Evolutionary conservation across 2,113 vertebrate species (phyloP).

Genomic region (Dicentrarchus labrax): DNA sequence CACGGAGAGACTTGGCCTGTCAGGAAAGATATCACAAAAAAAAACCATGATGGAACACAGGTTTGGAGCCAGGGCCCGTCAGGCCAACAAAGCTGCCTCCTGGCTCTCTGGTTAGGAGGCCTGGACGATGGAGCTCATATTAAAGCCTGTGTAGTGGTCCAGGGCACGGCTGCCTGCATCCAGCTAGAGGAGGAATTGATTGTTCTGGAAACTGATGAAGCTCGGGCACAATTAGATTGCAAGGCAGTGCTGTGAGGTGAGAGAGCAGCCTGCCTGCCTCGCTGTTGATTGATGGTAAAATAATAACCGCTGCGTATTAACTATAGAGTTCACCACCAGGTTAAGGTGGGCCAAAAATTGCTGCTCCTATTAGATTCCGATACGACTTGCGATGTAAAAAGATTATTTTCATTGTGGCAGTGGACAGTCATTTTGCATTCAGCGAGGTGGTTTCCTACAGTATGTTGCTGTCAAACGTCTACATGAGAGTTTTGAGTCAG

Average conservation of each 20-base stretch:
- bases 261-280: constrained; percentile 85
- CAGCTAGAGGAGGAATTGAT: constrained; percentile 91
- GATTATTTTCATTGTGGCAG: constrained; percentile 65
- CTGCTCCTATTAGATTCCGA: constrained; percentile 93
- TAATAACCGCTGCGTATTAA: constrained; percentile 98
- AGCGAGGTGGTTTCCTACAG: constrained; percentile 47
- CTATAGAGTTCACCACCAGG: constrained; percentile 95
- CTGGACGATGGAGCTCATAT: constrained; percentile 92
- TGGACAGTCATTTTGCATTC: constrained; percentile 58
- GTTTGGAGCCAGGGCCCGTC: constrained; percentile 75
- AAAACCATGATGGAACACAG: constrained; percentile 92
- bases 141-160: constrained; percentile 89
- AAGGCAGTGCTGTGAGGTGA: constrained; percentile 93
- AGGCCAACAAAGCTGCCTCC: constrained; percentile 84
- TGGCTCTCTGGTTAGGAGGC: constrained; percentile 87
- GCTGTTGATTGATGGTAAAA: constrained; percentile 98
- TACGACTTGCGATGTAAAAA: constrained; percentile 84
- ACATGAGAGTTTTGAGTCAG: constrained; percentile 25
- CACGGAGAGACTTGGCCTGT: constrained; percentile 79
- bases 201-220: constrained; percentile 96
- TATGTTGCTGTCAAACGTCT: constrained; percentile 52
- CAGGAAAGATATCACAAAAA: constrained; percentile 87
- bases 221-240: constrained; percentile 98
- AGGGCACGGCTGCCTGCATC: constrained; percentile 85
- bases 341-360: constrained; percentile 94